phyloP scores from a whole-genome alignment of 2,113 vertebrate genomes.

The Oryzias melastigma region DNA sequence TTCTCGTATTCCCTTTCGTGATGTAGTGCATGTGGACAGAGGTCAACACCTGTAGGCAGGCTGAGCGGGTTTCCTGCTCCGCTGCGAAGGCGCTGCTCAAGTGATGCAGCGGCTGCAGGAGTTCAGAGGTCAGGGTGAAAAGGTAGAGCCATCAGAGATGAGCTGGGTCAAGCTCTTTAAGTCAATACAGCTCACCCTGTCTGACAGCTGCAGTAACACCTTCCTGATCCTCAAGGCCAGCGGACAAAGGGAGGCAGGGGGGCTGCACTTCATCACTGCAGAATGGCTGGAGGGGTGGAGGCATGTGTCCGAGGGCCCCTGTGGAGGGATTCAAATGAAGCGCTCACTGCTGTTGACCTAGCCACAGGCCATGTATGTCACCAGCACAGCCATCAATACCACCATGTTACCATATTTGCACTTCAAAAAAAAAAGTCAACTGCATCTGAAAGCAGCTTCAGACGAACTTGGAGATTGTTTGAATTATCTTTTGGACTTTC shows the following conservation, averaged over 20 bases:
- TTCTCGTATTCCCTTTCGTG: conserved; percentile 32
- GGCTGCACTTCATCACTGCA: conserved; percentile 45
- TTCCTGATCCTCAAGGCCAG: conserved; percentile 62
- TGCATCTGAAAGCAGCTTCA: conserved; percentile 11
- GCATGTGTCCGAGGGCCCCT: conserved; percentile 65
- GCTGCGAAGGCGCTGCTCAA: conserved; percentile 15
- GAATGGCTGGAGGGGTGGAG: conserved; percentile 45
- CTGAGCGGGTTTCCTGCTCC: conserved; percentile 50
- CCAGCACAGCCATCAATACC: conserved; percentile 65
- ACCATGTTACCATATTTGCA: conserved; percentile 70
- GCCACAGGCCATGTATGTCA: conserved; percentile 75
- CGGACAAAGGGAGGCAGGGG: conserved; percentile 55
- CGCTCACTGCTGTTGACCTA: conserved; percentile 74
- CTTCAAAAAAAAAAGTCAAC: conserved; percentile 67
- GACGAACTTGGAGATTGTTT: background rate
- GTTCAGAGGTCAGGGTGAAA: conserved; percentile 62
- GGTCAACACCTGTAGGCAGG: conserved; percentile 46
- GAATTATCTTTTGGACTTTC: background rate
- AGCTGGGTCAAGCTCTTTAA: conserved; percentile 66
- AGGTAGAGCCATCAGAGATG: conserved; percentile 59
- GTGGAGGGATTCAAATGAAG: conserved; percentile 64
- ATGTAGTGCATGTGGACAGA: conserved; percentile 74
- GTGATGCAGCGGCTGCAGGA: conserved; percentile 30
- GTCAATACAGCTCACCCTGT: conserved; percentile 61
- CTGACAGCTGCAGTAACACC: conserved; percentile 73